A percentile compares a stretch with the other conserved stretches of the same genome.
Evolutionary conservation across 2,113 vertebrate species (phyloP).

Genomic region (Chloropsis cyanopogon): DNA sequence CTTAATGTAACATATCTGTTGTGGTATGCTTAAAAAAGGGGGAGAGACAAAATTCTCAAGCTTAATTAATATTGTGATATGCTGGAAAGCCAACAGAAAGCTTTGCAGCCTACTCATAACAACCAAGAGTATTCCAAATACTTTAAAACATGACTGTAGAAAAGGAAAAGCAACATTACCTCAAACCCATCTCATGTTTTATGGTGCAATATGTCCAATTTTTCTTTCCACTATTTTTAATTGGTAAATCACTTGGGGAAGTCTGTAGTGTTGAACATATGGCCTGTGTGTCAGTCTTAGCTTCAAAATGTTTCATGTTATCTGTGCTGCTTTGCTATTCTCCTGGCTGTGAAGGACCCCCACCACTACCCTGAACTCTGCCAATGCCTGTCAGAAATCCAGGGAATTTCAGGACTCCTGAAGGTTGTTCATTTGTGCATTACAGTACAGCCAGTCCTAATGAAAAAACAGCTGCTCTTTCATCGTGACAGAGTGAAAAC

Average conservation of each 20-base stretch:
- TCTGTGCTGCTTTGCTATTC: neutral
- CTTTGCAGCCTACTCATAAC: neutral
- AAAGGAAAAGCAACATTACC: neutral
- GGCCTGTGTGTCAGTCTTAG: neutral
- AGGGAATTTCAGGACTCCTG: neutral
- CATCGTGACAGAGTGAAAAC: neutral
- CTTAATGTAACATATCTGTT: neutral
- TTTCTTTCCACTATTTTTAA: neutral
- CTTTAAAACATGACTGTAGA: neutral
- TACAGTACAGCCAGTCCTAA: neutral
- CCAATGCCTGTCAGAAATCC: neutral
- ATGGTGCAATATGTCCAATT: accelerated
- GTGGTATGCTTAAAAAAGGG: neutral
- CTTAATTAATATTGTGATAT: neutral
- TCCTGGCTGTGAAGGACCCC: neutral
- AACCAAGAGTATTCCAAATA: neutral
- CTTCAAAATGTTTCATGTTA: neutral
- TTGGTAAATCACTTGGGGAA: neutral
- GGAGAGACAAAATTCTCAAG: neutral
- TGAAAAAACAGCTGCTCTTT: neutral
- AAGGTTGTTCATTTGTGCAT: neutral
- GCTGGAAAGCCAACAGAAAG: neutral
- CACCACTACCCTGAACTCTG: neutral
- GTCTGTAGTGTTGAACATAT: neutral
- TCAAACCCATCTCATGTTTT: neutral